These are phyloP conservation scores for Drosophila arawakana DNA, from an alignment of 1,140 invertebrate genomes.

Conservation along the genomic window DNA sequence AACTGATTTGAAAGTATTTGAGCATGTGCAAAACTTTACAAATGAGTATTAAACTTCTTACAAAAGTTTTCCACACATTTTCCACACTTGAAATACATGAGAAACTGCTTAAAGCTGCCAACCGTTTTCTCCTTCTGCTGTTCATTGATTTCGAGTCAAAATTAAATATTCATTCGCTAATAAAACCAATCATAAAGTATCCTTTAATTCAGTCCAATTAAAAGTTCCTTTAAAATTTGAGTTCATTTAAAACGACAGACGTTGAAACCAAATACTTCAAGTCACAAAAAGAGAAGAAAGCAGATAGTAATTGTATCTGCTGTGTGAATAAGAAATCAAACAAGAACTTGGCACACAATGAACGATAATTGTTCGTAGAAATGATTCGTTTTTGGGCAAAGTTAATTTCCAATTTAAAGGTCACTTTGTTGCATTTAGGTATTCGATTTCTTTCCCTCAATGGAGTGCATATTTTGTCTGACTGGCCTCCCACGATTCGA, in stretches of 20 bases:
- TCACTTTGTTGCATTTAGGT: not conserved
- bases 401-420: constrained; percentile 24
- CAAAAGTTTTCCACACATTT: too few relatives aligned
- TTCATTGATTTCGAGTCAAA: too few relatives aligned
- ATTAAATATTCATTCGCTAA: too few relatives aligned
- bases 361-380: not conserved
- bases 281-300: not conserved
- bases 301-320: not conserved
- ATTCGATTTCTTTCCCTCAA: not conserved
- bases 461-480: not conserved
- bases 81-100: too few relatives aligned
- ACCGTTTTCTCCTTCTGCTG: too few relatives aligned
- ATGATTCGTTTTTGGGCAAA: constrained; percentile 11
- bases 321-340: not conserved
- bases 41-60: too few relatives aligned
- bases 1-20: too few relatives aligned
- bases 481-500: not conserved
- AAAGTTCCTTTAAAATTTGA: not conserved
- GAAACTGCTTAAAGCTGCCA: too few relatives aligned
- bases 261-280: not conserved
- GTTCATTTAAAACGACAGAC: not conserved
- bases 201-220: too few relatives aligned
- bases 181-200: too few relatives aligned
- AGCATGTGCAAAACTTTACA: too few relatives aligned
- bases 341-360: not conserved